Conservation (phyloP, 2,797 vertebrate genomes). For the Eulemur mongoz region DNA sequence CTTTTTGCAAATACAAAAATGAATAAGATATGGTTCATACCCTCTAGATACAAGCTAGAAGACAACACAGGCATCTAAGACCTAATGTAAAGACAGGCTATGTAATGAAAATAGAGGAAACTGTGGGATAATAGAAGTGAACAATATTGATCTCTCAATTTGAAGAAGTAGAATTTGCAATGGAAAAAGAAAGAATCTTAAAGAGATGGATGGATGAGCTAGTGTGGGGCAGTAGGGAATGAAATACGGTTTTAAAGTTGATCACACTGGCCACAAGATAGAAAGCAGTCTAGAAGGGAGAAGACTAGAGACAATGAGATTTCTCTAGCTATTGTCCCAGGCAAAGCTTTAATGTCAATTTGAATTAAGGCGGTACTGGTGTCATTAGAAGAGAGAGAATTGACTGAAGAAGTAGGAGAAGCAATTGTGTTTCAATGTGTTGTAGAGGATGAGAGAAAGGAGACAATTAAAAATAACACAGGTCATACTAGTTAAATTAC, state of each 20-base stretch:
- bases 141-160: not conserved
- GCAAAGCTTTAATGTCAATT: not conserved
- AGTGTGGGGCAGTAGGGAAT: not conserved
- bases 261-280: not conserved
- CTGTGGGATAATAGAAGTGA: not conserved
- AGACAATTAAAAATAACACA: not conserved
- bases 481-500: not conserved
- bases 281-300: not conserved
- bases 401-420: not conserved
- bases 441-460: not conserved
- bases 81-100: not conserved
- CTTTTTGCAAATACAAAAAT: not conserved
- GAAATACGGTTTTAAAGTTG: not conserved
- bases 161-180: not conserved
- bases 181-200: not conserved
- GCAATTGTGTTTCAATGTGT: not conserved
- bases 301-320: not conserved
- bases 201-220: not conserved
- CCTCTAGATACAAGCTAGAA: not conserved
- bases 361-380: not conserved
- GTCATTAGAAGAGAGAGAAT: not conserved
- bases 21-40: not conserved
- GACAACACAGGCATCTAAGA: not conserved
- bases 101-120: not conserved
- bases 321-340: not conserved